A percentile compares a stretch with the other conserved stretches of the same genome.
These are phyloP conservation scores for Spermophilus dauricus DNA, from an alignment of 2,113 vertebrate genomes.

Conservation along the genomic window DNA sequence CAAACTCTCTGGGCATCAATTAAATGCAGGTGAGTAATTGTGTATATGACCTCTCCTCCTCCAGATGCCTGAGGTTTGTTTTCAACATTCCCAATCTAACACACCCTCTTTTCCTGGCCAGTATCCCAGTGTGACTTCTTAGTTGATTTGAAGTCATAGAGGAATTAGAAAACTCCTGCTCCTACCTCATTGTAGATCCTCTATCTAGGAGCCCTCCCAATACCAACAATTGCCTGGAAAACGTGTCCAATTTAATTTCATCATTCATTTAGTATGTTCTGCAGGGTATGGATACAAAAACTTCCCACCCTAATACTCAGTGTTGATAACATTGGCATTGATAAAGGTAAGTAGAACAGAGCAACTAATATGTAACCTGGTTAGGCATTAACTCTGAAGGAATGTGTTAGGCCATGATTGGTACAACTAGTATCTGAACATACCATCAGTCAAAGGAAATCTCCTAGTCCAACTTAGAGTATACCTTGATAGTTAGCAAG, in stretches of 20 bases:
- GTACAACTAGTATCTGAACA: too few species aligned
- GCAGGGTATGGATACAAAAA: neutral
- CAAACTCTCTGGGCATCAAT: neutral
- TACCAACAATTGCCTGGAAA: neutral
- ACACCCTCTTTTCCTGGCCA: neutral
- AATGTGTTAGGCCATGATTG: too few species aligned
- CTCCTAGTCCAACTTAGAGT: neutral
- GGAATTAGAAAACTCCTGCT: neutral
- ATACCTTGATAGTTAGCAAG: neutral
- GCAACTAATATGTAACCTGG: too few species aligned
- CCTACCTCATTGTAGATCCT: neutral
- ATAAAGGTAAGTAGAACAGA: too few species aligned
- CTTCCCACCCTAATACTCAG: too few species aligned
- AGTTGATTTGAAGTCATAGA: neutral
- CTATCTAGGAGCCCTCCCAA: neutral
- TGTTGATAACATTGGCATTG: too few species aligned
- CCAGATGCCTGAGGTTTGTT: neutral
- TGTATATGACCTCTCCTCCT: neutral
- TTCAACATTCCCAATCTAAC: neutral
- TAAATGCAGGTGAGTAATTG: neutral
- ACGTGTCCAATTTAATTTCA: neutral
- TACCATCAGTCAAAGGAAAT: accelerated
- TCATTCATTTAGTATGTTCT: neutral
- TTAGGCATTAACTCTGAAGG: neutral
- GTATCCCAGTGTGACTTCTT: neutral